phyloP scores from a whole-genome alignment of 2,797 vertebrate species.

The Chelon auratus region DNA sequence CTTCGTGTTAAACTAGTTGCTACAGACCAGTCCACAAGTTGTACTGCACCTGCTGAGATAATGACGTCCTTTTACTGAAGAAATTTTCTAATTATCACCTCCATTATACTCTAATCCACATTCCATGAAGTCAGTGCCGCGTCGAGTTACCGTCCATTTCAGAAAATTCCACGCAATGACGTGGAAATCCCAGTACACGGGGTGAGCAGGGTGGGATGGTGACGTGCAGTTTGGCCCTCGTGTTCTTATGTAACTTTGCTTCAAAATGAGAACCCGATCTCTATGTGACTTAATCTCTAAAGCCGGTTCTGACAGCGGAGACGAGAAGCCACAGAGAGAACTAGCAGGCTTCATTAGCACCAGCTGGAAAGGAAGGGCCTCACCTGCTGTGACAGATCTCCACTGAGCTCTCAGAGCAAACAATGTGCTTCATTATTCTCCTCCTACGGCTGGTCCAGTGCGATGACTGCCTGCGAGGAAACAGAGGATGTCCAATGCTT shows the following conservation, averaged over 20 bases:
- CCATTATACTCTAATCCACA: conserved; percentile 37
- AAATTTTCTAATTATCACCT: conserved; percentile 18
- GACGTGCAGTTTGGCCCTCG: conserved; percentile 18
- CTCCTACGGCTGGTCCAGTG: conserved; percentile 23
- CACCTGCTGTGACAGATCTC: conserved; percentile 74
- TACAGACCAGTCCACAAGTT: neutral
- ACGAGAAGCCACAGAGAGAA: conserved; percentile 51
- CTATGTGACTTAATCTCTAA: conserved; percentile 69
- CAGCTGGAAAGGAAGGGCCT: conserved; percentile 61
- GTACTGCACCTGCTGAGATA: conserved; percentile 5
- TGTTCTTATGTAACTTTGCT: conserved; percentile 54
- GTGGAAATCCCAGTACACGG: conserved; percentile 23
- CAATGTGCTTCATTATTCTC: conserved; percentile 71
- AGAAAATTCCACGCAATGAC: conserved; percentile 11
- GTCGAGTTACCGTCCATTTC: conserved; percentile 42
- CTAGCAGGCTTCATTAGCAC: conserved; percentile 69
- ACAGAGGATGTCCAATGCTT: conserved; percentile 6
- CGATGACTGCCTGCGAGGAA: conserved; percentile 31
- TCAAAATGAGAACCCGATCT: conserved; percentile 43
- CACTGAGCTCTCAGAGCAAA: conserved; percentile 63
- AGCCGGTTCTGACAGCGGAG: conserved; percentile 62
- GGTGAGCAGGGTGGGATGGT: conserved; percentile 25
- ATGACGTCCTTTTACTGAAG: neutral
- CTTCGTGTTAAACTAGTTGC: neutral
- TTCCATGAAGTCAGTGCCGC: conserved; percentile 38